A percentile compares a stretch with the other conserved stretches of the same genome.
These are phyloP conservation scores for Hyperoplus lanceolatus DNA, from an alignment of 2,797 vertebrate genomes.

Conservation along the genomic window DNA sequence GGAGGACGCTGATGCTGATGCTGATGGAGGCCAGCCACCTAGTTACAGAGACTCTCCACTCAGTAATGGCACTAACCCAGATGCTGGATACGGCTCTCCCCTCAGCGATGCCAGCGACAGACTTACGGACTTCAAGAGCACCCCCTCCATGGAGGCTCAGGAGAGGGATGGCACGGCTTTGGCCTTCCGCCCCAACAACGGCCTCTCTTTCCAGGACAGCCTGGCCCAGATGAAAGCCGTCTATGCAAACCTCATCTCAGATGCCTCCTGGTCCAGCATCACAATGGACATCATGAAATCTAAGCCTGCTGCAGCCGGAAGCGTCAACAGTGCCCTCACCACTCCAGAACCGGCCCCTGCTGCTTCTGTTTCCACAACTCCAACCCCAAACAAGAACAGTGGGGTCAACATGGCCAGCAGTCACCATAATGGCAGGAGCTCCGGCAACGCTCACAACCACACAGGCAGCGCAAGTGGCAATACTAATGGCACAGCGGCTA, in stretches of 20 bases:
- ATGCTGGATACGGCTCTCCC: slow-evolving; percentile 95
- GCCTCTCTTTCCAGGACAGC: slow-evolving; percentile 96
- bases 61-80: slow-evolving; percentile 96
- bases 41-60: slow-evolving; percentile 97
- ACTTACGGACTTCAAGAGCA: slow-evolving; percentile 94
- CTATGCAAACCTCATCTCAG: slow-evolving; percentile 98
- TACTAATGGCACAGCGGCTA: slow-evolving; percentile 76
- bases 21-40: slow-evolving; percentile 91
- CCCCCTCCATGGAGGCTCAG: slow-evolving; percentile 92
- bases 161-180: slow-evolving; percentile 88
- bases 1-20: slow-evolving; percentile 88
- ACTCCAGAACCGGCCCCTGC: slow-evolving; percentile 68
- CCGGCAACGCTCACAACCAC: slow-evolving; percentile 86
- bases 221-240: slow-evolving; percentile 99
- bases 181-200: slow-evolving; percentile 84
- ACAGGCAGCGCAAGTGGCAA: slow-evolving; percentile 71
- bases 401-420: slow-evolving; percentile 80
- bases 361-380: slow-evolving; percentile 77
- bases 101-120: slow-evolving; percentile 97
- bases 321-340: slow-evolving; percentile 81
- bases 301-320: slow-evolving; percentile 89
- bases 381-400: slow-evolving; percentile 81
- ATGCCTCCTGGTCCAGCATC: slow-evolving; percentile 98
- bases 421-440: slow-evolving; percentile 85
- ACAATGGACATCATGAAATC: slow-evolving; percentile 93